Conservation (phyloP, 2,797 vertebrate genomes). For the Chloroceryle inda region DNA sequence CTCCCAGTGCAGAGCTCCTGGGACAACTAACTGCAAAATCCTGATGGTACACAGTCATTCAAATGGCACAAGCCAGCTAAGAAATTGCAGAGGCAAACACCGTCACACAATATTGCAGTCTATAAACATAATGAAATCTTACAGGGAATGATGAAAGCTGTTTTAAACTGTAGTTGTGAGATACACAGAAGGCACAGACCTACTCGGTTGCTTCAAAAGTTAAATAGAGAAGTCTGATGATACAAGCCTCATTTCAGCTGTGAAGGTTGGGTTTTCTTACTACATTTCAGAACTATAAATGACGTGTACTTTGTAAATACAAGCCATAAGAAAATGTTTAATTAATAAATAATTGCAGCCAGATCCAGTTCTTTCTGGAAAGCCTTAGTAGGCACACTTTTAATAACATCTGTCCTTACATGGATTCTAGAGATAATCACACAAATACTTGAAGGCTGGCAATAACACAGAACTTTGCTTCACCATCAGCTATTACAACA, state of each 20-base stretch:
- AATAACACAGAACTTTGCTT: background rate
- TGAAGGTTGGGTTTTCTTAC: background rate
- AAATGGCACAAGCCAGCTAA: background rate
- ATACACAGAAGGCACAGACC: background rate
- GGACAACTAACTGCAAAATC: background rate
- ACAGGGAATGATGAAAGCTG: background rate
- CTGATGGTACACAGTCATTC: background rate
- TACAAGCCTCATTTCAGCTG: background rate
- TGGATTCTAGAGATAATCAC: background rate
- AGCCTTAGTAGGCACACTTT: background rate
- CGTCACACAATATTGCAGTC: background rate
- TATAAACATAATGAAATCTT: background rate
- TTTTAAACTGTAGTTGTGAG: background rate
- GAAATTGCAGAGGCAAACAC: background rate
- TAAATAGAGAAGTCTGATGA: background rate
- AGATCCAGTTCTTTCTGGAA: background rate
- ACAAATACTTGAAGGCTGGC: background rate
- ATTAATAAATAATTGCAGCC: background rate
- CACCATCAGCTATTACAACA: background rate
- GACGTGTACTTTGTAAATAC: background rate
- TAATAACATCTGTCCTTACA: background rate
- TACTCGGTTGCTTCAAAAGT: background rate
- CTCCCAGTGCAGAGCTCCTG: background rate
- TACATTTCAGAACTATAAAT: background rate
- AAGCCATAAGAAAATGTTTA: background rate